These are phyloP conservation scores for Notamacropus eugenii DNA, from an alignment of 2,797 vertebrate species.

Conservation along the genomic window DNA sequence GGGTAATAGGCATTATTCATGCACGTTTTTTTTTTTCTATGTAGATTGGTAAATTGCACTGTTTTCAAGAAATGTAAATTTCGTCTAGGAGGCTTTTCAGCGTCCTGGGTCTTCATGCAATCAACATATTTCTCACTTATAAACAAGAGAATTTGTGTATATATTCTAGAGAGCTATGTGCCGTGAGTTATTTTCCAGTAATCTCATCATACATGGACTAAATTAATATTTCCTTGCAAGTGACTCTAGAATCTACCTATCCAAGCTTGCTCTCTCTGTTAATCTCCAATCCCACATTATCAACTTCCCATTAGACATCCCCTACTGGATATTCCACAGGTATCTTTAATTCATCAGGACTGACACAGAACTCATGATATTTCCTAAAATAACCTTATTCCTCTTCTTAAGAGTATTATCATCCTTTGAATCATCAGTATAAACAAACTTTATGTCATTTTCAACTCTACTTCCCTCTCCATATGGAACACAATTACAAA, in stretches of 20 bases:
- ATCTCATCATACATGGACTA: not conserved
- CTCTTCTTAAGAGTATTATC: not conserved
- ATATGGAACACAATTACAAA: too few species aligned
- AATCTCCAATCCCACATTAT: not conserved
- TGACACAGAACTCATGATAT: not conserved
- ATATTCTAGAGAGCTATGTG: not conserved
- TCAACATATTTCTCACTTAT: not conserved
- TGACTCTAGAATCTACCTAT: not conserved
- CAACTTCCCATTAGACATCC: not conserved
- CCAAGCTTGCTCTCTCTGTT: not conserved
- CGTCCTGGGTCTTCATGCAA: not conserved
- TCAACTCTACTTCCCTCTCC: too few species aligned
- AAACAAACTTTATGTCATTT: too few species aligned
- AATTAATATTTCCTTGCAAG: not conserved
- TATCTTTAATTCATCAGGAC: not conserved
- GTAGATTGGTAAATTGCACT: not conserved
- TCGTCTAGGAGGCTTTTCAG: not conserved
- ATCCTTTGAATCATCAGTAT: too few species aligned
- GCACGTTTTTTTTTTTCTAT: not conserved
- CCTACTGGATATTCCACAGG: not conserved
- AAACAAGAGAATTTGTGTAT: not conserved
- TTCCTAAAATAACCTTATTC: not conserved
- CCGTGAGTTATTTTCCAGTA: not conserved
- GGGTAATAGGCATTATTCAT: not conserved
- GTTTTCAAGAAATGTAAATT: not conserved